Base-by-base conservation (phyloP, 2,113 vertebrate species). In the Solea senegalensis region DNA sequence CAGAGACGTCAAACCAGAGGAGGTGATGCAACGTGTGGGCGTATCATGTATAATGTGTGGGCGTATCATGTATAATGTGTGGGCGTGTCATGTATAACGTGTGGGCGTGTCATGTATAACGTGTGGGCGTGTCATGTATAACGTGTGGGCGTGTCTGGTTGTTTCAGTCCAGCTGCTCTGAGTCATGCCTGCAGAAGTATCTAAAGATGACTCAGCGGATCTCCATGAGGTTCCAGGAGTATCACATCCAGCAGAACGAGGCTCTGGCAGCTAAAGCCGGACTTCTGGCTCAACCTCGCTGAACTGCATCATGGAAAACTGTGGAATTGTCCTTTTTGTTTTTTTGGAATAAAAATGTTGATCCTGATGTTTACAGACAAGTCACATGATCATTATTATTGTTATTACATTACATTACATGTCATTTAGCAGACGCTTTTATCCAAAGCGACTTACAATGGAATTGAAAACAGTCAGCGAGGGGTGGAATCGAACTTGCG, bases 161-260 rank as follows among this genome's bases (percentile, higher is more conserved):
- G 2, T 76, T 61, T 27, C 82, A 99, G 98, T 94, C 92, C 14
- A 94, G 93, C 60, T 99, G 98, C 86, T 95, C 98, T 2, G 97
- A 99, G 71, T 95, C 95, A 69, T 99, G 97, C 80, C 93, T 99
- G 53, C 97, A 99, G 92, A 99, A 99, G 83, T 99, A 99, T 48
- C 94, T 99, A 69, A 99, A 99, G 94, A 99, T 98, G 98, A 98
- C 98, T 0, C 98, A 99, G 72, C 92, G 98, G 90, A 99, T 99
- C 95, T 98, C 98, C 44, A 96, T 98, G 97, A 94, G 98, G 7
- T 99, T 99, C 86, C 98, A 99, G 87, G 98, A 99, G 75, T 99
- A 99, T 72, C 98, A 99, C 75, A 99, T 99, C 85, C 98, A 99
- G 93, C 98, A 99, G 92, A 99, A 99, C 0, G 98, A 99, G 88